These are phyloP conservation scores for Macrobrachium rosenbergii DNA, from an alignment of 1,140 invertebrate genomes.

Conservation along the genomic window DNA sequence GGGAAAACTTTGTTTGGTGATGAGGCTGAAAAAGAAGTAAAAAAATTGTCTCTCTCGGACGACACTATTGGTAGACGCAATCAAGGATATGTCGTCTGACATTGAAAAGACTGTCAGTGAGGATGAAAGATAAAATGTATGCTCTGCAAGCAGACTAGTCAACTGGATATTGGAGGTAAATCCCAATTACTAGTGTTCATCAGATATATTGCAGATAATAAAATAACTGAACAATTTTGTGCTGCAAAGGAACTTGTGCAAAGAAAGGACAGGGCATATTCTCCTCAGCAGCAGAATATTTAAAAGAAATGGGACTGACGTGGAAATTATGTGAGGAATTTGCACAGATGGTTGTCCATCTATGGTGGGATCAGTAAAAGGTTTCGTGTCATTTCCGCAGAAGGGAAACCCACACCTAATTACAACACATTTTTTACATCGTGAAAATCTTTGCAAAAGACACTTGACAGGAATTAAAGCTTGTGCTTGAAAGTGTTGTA, in stretches of 20 bases:
- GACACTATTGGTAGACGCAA: constrained; percentile 3
- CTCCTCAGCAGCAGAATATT: no score
- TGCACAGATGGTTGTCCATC: constrained; percentile 3
- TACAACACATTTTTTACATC: not conserved
- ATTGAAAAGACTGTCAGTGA: constrained; percentile 23
- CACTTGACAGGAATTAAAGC: constrained; percentile 24
- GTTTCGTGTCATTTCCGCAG: not conserved
- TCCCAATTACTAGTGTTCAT: constrained; percentile 17
- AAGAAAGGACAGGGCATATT: constrained; percentile 1
- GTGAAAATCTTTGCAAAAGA: not conserved
- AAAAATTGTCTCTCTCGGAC: not conserved
- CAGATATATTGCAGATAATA: constrained; percentile 2
- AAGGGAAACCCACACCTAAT: not conserved
- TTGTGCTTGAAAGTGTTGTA: constrained; percentile 17
- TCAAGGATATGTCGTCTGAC: constrained; percentile 16
- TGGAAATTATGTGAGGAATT: constrained; percentile 19
- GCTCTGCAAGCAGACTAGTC: constrained; percentile 26
- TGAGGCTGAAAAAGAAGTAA: not conserved
- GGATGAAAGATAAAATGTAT: constrained; percentile 21
- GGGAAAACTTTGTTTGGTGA: constrained; percentile 17
- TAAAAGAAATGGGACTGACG: constrained; percentile 21
- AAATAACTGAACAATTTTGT: constrained; percentile 30
- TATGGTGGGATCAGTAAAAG: constrained; percentile 18
- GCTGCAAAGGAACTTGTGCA: constrained; percentile 27
- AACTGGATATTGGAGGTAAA: constrained; percentile 3